These are phyloP conservation scores for Natrix natrix DNA, from an alignment of 2,797 vertebrate species.

Conservation along the genomic window DNA sequence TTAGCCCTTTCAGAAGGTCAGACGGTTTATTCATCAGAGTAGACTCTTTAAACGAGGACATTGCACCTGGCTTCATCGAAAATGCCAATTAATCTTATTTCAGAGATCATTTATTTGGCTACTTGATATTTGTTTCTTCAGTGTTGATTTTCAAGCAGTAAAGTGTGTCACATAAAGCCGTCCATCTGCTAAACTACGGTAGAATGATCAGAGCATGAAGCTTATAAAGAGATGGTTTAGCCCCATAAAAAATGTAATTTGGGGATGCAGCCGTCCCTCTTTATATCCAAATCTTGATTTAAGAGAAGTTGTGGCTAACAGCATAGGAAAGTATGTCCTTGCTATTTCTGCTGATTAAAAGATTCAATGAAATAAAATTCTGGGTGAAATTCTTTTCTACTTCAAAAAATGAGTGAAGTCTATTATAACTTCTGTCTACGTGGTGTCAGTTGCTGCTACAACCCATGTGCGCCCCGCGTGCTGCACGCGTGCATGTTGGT, in stretches of 20 bases:
- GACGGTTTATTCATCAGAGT: neutral
- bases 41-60: slow-evolving; percentile 17
- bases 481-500: too few species aligned
- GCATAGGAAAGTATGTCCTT: slow-evolving; percentile 41
- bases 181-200: neutral
- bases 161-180: neutral
- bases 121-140: neutral
- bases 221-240: slow-evolving; percentile 22
- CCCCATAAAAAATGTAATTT: slow-evolving; percentile 49
- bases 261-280: slow-evolving; percentile 58
- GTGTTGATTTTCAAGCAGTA: neutral
- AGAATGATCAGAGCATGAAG: slow-evolving; percentile 36
- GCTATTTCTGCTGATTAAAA: slow-evolving; percentile 61
- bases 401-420: slow-evolving; percentile 45
- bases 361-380: slow-evolving; percentile 65
- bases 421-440: slow-evolving; percentile 35
- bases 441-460: neutral
- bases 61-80: slow-evolving; percentile 6
- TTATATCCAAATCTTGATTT: slow-evolving; percentile 65
- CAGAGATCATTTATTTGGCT: slow-evolving; percentile 19
- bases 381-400: slow-evolving; percentile 54
- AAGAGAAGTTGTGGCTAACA: slow-evolving; percentile 55
- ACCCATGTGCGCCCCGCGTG: too few species aligned
- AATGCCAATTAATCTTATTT: slow-evolving; percentile 29
- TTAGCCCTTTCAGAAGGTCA: slow-evolving; percentile 31